A percentile compares a stretch with the other conserved stretches of the same genome.
phyloP scores from a whole-genome alignment of 2,113 vertebrate species.

The Progne subis region DNA sequence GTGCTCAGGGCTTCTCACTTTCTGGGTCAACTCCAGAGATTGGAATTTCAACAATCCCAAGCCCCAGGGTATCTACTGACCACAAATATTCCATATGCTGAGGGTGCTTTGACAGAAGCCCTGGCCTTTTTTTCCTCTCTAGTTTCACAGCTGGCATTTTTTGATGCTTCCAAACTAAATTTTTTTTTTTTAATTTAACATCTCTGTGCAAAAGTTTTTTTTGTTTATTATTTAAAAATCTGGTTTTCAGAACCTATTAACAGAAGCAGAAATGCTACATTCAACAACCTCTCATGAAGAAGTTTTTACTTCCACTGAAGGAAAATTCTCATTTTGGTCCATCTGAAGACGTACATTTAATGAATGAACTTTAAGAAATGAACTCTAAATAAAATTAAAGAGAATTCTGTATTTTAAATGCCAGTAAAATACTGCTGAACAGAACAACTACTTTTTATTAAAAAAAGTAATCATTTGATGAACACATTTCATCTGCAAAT shows the following conservation, averaged over 20 bases:
- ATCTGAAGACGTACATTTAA: not conserved
- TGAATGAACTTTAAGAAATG: not conserved
- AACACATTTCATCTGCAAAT: not conserved
- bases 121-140: not conserved
- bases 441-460: not conserved
- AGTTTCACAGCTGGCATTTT: not conserved
- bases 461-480: not conserved
- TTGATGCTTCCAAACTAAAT: not conserved
- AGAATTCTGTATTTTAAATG: not conserved
- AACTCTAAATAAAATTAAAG: not conserved
- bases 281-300: not conserved
- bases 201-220: not conserved
- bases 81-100: not conserved
- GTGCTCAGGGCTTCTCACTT: not conserved
- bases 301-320: not conserved
- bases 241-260: not conserved
- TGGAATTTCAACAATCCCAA: not conserved
- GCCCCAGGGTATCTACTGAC: accelerated
- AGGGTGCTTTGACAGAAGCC: not conserved
- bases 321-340: not conserved
- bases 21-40: not conserved
- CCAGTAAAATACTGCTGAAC: not conserved
- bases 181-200: not conserved
- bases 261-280: not conserved
- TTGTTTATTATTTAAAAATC: not conserved